Percentiles rank a stretch among this genome's conserved stretches.
These are phyloP conservation scores for Gymnocypris eckloni DNA, from an alignment of 2,797 vertebrate genomes.

Conservation along the genomic window DNA sequence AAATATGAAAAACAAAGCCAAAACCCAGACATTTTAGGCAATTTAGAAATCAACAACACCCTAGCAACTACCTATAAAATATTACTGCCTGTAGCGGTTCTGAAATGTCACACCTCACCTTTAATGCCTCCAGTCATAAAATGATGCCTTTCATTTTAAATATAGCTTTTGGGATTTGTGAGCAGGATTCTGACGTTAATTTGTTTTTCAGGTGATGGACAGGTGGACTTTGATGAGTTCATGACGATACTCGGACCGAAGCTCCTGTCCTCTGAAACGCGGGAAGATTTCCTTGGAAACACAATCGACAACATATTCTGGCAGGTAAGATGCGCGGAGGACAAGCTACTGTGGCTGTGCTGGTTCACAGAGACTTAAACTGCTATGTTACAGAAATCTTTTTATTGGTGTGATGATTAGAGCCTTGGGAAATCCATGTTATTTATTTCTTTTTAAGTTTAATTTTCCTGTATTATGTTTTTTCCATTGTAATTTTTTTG, in stretches of 20 bases:
- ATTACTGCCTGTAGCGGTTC: not conserved
- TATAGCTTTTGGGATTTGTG: not conserved
- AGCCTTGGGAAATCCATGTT: no score
- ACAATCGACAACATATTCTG: constrained; percentile 98
- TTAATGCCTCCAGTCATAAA: not conserved
- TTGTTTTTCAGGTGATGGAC: constrained; percentile 85
- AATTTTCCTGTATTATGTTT: no score
- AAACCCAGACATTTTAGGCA: not conserved
- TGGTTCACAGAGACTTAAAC: constrained; percentile 16
- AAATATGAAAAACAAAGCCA: not conserved
- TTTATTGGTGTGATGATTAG: not conserved
- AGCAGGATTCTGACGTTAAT: not conserved
- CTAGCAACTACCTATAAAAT: not conserved
- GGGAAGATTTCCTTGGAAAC: constrained; percentile 93
- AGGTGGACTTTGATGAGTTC: constrained; percentile 96
- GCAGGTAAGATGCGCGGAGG: constrained; percentile 83
- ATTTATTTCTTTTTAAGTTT: no score
- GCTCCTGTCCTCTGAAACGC: constrained; percentile 91
- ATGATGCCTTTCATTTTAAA: not conserved
- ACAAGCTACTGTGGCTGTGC: not conserved
- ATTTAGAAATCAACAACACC: not conserved
- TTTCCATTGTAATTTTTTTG: no score
- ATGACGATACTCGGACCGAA: constrained; percentile 98
- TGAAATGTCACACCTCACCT: not conserved
- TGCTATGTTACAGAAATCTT: not conserved